Percentiles rank a stretch among this genome's conserved stretches.
Conservation (phyloP, 35 echinoderm and acorn worm genomes). For the Ophiothrix spiculata region DNA sequence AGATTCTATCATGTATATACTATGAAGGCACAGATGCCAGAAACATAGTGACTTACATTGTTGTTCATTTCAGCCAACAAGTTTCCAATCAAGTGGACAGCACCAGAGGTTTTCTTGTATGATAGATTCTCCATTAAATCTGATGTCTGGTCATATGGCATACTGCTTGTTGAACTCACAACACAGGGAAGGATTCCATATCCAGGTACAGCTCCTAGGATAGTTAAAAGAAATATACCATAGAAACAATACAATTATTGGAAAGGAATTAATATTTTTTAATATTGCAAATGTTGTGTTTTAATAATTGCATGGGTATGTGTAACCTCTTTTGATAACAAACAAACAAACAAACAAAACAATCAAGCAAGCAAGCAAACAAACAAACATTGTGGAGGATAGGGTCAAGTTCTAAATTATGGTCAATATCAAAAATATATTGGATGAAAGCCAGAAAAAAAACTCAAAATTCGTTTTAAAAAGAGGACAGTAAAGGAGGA, state of each 20-base stretch:
- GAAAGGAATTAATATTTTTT: no score
- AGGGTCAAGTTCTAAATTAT: no score
- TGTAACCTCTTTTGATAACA: no score
- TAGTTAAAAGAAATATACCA: neutral
- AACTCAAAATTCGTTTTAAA: no score
- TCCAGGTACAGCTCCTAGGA: slow-evolving; percentile 57
- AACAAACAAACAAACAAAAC: no score
- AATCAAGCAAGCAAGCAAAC: no score
- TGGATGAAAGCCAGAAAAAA: no score
- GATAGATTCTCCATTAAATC: slow-evolving; percentile 87
- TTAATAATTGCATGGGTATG: no score
- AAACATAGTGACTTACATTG: neutral
- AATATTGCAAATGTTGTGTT: no score
- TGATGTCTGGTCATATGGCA: slow-evolving; percentile 97
- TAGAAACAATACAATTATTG: neutral
- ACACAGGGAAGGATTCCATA: slow-evolving; percentile 89
- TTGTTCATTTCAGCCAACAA: neutral
- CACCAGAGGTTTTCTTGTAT: slow-evolving; percentile 87
- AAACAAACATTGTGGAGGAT: no score
- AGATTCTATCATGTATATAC: neutral
- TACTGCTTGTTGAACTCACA: slow-evolving; percentile 75
- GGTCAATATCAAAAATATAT: no score
- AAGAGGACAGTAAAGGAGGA: no score
- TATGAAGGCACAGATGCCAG: neutral
- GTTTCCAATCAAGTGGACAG: slow-evolving; percentile 89